These are phyloP conservation scores for Syrista parreyssii DNA, from an alignment of 2,888 invertebrate species.

Conservation along the genomic window DNA sequence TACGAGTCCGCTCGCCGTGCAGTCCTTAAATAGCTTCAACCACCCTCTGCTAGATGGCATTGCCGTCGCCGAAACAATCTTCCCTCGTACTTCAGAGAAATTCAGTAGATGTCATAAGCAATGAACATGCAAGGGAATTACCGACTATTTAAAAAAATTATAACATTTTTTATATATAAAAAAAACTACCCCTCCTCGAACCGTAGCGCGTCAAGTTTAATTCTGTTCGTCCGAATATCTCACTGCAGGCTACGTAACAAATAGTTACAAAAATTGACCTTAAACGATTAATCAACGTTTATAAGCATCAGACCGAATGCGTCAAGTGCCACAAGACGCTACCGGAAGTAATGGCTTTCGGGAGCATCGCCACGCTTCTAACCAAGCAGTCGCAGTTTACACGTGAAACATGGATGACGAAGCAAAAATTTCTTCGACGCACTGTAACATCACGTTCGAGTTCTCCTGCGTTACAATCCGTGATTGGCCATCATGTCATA, in stretches of 20 bases:
- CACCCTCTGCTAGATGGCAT: conserved; percentile 38
- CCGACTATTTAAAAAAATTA: neutral
- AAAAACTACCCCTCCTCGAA: neutral
- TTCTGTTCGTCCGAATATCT: neutral
- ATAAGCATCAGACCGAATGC: neutral
- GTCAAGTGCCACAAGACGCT: conserved; percentile 31
- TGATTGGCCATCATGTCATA: conserved; percentile 23
- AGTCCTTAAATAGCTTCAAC: conserved; percentile 13
- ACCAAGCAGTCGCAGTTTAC: neutral
- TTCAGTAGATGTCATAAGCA: neutral
- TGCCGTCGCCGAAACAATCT: neutral
- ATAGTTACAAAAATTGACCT: neutral
- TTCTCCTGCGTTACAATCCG: conserved; percentile 29
- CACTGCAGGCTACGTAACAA: neutral
- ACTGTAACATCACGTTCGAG: neutral
- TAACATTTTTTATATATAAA: too few relatives aligned
- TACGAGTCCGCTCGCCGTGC: neutral
- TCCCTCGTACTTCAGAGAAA: neutral
- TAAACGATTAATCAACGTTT: neutral
- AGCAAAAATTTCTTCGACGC: neutral
- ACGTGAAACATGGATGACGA: neutral
- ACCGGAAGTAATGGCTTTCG: neutral
- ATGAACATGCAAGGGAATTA: neutral
- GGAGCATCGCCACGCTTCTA: neutral
- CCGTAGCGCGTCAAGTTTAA: neutral